Evolutionary conservation across 30 jellyfish, hydroid and myxozoan species (phyloP).

Genomic region (Aurelia sp.): DNA sequence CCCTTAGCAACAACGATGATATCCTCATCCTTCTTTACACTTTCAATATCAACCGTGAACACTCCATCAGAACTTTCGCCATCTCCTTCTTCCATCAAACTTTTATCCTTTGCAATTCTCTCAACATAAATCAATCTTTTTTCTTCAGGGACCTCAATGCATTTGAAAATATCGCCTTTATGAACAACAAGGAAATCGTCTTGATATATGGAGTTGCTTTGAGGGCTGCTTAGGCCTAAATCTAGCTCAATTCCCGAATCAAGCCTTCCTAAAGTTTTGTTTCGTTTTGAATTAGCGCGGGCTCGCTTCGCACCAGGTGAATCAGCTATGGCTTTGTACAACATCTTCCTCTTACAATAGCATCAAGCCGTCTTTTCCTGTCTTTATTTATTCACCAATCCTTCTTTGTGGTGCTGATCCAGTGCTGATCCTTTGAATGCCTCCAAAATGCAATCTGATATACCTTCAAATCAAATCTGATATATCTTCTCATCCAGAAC

Average conservation of each 20-base stretch:
- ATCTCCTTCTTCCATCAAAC: slow-evolving; percentile 7
- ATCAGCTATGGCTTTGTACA: slow-evolving; percentile 33
- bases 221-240: slow-evolving; percentile 36
- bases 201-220: not conserved
- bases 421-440: no score
- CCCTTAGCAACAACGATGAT: slow-evolving; percentile 42
- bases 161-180: slow-evolving; percentile 61
- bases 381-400: no score
- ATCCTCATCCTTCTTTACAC: not conserved
- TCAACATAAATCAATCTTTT: slow-evolving; percentile 66
- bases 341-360: not conserved
- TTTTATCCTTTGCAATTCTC: slow-evolving; percentile 21
- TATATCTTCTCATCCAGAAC: no score
- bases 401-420: no score
- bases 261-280: slow-evolving; percentile 35
- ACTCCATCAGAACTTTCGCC: slow-evolving; percentile 36
- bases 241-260: slow-evolving; percentile 72
- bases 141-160: slow-evolving; percentile 49
- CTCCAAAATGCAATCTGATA: no score
- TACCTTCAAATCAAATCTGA: no score
- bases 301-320: slow-evolving; percentile 41
- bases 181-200: slow-evolving; percentile 49
- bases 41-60: slow-evolving; percentile 32
- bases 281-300: slow-evolving; percentile 56
- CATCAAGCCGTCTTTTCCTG: no score